Conservation (phyloP, 1,140 invertebrate genomes). For the Homalodisca vitripennis region DNA sequence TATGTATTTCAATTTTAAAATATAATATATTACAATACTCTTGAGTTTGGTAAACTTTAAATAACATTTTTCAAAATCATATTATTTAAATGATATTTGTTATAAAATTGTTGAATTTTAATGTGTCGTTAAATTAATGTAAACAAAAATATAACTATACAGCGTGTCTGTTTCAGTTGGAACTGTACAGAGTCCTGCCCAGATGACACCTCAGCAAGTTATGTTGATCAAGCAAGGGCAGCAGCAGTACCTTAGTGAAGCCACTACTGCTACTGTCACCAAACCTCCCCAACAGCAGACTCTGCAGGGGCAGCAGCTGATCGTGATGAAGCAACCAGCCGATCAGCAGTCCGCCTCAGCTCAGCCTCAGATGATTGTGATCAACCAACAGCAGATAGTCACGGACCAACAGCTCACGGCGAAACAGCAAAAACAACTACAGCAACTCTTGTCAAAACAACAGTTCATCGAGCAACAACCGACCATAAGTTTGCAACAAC, state of each 20-base stretch:
- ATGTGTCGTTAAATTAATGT: too few relatives aligned
- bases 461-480: slow-evolving; percentile 26
- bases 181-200: slow-evolving; percentile 37
- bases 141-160: too few relatives aligned
- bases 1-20: slow-evolving; percentile 19
- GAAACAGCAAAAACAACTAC: slow-evolving; percentile 40
- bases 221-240: slow-evolving; percentile 36
- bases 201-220: slow-evolving; percentile 37
- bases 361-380: slow-evolving; percentile 39
- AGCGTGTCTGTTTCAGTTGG: slow-evolving; percentile 45
- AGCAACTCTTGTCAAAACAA: slow-evolving; percentile 35
- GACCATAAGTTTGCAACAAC: slow-evolving; percentile 1
- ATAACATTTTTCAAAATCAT: too few relatives aligned
- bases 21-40: too few relatives aligned
- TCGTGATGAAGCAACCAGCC: slow-evolving; percentile 38
- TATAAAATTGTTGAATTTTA: too few relatives aligned
- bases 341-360: slow-evolving; percentile 31
- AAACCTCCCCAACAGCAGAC: slow-evolving; percentile 35
- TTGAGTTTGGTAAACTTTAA: too few relatives aligned
- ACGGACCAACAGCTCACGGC: slow-evolving; percentile 34
- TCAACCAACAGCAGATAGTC: slow-evolving; percentile 39
- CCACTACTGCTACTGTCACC: slow-evolving; percentile 26
- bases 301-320: slow-evolving; percentile 37
- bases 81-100: too few relatives aligned
- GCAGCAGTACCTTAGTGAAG: slow-evolving; percentile 33